Percentiles rank a stretch among this genome's conserved stretches.
Evolutionary conservation across 2,113 vertebrate genomes (phyloP).

Genomic region (Phalacrocorax aristotelis): DNA sequence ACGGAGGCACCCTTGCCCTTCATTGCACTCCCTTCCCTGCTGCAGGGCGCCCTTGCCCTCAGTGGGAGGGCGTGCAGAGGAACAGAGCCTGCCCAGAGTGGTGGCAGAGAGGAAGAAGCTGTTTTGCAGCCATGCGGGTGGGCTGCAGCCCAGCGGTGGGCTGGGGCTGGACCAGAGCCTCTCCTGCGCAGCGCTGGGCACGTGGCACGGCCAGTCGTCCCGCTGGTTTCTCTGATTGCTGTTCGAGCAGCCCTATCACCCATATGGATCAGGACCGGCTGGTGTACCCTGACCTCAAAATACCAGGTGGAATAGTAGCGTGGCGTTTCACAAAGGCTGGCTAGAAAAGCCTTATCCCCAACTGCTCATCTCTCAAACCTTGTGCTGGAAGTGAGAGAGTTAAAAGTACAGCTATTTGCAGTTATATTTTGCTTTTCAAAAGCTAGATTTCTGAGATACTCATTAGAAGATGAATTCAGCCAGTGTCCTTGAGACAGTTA

Average conservation of each 20-base stretch:
- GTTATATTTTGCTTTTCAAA: background rate
- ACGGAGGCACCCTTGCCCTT: background rate
- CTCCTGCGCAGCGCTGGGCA: rapidly evolving
- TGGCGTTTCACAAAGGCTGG: background rate
- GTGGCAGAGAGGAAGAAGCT: background rate
- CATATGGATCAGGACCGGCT: background rate
- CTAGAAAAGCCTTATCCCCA: background rate
- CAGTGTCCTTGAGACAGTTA: constrained; percentile 76
- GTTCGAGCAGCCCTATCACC: background rate
- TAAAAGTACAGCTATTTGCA: constrained; percentile 14
- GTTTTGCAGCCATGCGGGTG: background rate
- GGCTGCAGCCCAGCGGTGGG: background rate
- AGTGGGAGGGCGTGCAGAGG: background rate
- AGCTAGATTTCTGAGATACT: constrained; percentile 38
- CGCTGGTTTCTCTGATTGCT: background rate
- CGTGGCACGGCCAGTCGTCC: rapidly evolving
- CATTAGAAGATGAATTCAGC: constrained; percentile 71
- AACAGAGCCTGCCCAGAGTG: rapidly evolving
- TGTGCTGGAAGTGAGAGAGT: background rate
- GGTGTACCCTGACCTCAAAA: background rate
- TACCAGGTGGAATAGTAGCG: background rate
- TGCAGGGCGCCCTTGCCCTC: background rate
- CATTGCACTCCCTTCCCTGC: background rate
- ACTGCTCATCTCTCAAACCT: rapidly evolving
- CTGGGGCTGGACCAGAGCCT: background rate